phyloP scores from a whole-genome alignment of 2,113 vertebrate genomes.

The Haemorhous mexicanus region DNA sequence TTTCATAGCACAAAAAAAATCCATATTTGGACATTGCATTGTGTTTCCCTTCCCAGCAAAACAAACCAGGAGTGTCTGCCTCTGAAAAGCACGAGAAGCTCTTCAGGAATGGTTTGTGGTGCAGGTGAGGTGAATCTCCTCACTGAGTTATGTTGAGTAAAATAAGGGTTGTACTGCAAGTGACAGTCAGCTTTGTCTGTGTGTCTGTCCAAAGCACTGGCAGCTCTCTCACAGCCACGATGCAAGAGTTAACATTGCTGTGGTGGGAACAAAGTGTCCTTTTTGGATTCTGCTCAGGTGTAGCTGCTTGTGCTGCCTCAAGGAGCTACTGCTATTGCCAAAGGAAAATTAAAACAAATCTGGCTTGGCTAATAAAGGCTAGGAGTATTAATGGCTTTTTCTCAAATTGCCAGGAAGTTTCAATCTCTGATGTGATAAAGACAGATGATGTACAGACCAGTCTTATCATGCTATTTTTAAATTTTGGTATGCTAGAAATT shows the following conservation, averaged over 20 bases:
- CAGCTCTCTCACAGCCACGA: not conserved
- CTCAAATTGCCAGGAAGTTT: slow-evolving; percentile 60
- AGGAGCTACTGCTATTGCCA: slow-evolving; percentile 53
- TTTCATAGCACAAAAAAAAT: not conserved
- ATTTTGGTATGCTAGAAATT: not conserved
- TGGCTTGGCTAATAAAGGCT: slow-evolving; percentile 55
- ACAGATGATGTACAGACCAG: not conserved
- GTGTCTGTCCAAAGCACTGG: not conserved
- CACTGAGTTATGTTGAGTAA: not conserved
- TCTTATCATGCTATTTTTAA: slow-evolving; percentile 17
- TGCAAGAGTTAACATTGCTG: slow-evolving; percentile 30
- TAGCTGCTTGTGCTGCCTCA: slow-evolving; percentile 44
- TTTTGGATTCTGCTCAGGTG: slow-evolving; percentile 63
- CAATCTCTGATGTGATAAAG: slow-evolving; percentile 46
- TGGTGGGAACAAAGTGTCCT: not conserved
- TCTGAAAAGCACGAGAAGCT: not conserved
- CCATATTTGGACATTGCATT: not conserved
- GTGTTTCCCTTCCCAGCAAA: not conserved
- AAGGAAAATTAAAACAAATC: slow-evolving; percentile 73
- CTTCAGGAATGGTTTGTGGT: accelerated
- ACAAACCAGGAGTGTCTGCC: not conserved
- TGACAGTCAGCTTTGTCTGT: not conserved
- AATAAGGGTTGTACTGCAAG: not conserved
- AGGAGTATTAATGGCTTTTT: slow-evolving; percentile 61
- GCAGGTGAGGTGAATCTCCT: not conserved